Conservation (phyloP, 2,113 vertebrate species). For the Prochilodus magdalenae region DNA sequence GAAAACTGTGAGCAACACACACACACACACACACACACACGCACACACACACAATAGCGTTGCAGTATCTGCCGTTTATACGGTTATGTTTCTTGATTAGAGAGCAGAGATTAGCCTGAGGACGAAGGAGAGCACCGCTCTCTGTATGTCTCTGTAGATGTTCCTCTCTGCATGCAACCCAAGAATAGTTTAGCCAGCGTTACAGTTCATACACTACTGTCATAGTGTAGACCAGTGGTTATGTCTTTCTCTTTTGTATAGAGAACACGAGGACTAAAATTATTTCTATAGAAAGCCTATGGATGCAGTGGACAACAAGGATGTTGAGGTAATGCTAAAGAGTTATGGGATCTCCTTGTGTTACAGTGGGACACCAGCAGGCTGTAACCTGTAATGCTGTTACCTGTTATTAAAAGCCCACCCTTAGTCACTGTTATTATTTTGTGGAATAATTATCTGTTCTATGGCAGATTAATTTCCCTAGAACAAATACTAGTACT, state of each 20-base stretch:
- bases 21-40: background rate
- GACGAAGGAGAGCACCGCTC: slow-evolving; percentile 6
- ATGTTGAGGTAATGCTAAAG: background rate
- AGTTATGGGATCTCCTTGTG: background rate
- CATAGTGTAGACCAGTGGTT: background rate
- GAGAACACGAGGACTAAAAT: background rate
- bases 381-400: no score
- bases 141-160: slow-evolving; percentile 17
- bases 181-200: background rate
- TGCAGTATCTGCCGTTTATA: slow-evolving; percentile 21
- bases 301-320: background rate
- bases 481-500: background rate
- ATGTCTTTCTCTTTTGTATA: background rate
- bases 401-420: no score
- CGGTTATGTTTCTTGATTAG: slow-evolving; percentile 48
- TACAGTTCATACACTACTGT: background rate
- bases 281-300: background rate
- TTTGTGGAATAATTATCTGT: no score
- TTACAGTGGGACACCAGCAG: background rate
- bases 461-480: no score
- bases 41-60: background rate
- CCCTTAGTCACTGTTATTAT: no score
- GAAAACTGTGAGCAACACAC: background rate
- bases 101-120: slow-evolving; percentile 34
- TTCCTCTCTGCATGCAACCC: background rate